Evolutionary conservation across 2,888 invertebrate genomes (phyloP).

Genomic region (Acleris holmiana): DNA sequence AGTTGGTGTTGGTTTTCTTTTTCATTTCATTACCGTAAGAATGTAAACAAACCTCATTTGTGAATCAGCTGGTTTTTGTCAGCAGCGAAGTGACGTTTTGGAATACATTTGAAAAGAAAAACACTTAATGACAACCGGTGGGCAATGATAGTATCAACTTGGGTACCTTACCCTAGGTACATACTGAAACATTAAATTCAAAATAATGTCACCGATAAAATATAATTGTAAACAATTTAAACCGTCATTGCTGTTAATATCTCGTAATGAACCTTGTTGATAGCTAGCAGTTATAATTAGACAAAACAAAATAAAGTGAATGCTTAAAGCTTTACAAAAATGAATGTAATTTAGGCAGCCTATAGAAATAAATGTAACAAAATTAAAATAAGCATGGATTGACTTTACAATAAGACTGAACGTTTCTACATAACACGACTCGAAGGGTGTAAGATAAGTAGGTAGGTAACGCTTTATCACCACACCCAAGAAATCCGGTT

Average conservation of each 20-base stretch:
- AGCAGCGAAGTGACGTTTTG: slow-evolving; percentile 8
- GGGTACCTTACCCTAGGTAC: slow-evolving; percentile 69
- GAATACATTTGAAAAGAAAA: slow-evolving; percentile 6
- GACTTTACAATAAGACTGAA: slow-evolving; percentile 38
- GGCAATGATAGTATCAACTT: slow-evolving; percentile 58
- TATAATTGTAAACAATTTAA: slow-evolving; percentile 77
- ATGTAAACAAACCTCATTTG: slow-evolving; percentile 33
- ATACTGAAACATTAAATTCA: slow-evolving; percentile 58
- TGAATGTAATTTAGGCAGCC: too few relatives aligned
- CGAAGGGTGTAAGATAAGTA: slow-evolving; percentile 8
- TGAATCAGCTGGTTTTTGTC: slow-evolving; percentile 24
- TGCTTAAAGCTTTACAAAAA: slow-evolving; percentile 26
- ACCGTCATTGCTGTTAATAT: slow-evolving; percentile 49
- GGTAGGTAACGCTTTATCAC: slow-evolving; percentile 8
- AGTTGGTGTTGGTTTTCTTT: not conserved
- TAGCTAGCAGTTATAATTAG: slow-evolving; percentile 68
- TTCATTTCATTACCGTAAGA: slow-evolving; percentile 26
- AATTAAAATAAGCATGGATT: too few relatives aligned
- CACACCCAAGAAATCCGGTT: slow-evolving; percentile 8
- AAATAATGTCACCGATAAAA: slow-evolving; percentile 61
- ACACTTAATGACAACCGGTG: slow-evolving; percentile 19
- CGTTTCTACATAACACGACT: not conserved
- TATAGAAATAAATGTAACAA: too few relatives aligned
- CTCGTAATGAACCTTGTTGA: slow-evolving; percentile 68
- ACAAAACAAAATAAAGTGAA: slow-evolving; percentile 61